phyloP scores from a whole-genome alignment of 2,113 vertebrate species.

The Athene noctua region DNA sequence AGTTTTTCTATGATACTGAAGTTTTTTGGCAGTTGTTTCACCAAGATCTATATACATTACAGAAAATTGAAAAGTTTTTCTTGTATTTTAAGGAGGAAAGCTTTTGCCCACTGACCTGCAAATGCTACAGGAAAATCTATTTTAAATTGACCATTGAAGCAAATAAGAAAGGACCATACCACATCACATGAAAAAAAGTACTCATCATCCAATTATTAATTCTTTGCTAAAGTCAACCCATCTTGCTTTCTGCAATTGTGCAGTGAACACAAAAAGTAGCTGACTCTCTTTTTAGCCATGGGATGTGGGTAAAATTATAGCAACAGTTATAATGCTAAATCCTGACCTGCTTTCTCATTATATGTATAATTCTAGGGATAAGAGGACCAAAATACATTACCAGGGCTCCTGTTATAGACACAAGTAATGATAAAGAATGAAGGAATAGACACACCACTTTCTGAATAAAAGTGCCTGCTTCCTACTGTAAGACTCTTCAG shows the following conservation, averaged over 20 bases:
- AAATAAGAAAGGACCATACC: constrained; percentile 12
- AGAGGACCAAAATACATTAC: not conserved
- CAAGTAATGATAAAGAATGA: not conserved
- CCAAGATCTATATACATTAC: not conserved
- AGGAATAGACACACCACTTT: not conserved
- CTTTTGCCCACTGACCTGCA: not conserved
- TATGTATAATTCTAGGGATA: not conserved
- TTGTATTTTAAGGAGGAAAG: not conserved
- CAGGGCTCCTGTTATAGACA: not conserved
- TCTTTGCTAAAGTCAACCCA: not conserved
- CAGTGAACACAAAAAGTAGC: not conserved
- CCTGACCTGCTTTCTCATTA: not conserved
- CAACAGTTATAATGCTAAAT: not conserved
- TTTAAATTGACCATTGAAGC: constrained; percentile 34
- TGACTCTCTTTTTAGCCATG: not conserved
- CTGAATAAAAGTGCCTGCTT: not conserved
- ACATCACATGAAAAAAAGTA: not conserved
- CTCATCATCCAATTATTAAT: not conserved
- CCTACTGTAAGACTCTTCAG: not conserved
- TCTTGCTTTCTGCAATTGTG: not conserved
- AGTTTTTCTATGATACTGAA: not conserved
- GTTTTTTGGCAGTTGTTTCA: not conserved
- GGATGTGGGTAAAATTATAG: not conserved
- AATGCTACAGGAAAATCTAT: constrained; percentile 27
- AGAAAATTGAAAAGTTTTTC: not conserved